Conservation (phyloP, 2,113 vertebrate species). For the Cryptotis parvus region DNA sequence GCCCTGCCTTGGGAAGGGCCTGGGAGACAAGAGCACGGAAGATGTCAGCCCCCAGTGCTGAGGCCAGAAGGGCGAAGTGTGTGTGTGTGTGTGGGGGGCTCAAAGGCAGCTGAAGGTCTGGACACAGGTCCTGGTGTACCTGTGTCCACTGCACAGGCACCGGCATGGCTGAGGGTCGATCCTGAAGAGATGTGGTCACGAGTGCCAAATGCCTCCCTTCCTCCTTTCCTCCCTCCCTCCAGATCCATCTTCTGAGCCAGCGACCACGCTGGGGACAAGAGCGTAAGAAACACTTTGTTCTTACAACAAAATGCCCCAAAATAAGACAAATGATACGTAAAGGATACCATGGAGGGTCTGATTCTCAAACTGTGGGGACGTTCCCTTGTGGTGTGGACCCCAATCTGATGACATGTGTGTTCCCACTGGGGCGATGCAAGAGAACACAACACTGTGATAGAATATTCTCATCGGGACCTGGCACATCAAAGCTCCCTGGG, state of each 20-base stretch:
- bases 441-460: no score
- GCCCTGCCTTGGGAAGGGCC: background rate
- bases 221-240: no score
- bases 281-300: background rate
- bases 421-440: background rate
- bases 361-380: background rate
- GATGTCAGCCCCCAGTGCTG: background rate
- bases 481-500: fast-evolving
- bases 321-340: no score
- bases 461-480: fast-evolving
- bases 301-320: no score
- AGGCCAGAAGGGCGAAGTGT: background rate
- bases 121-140: background rate
- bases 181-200: background rate
- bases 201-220: background rate
- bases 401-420: no score
- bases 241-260: no score
- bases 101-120: background rate
- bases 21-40: slow-evolving; percentile 47
- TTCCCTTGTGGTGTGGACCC: background rate
- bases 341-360: no score
- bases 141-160: background rate
- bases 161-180: background rate
- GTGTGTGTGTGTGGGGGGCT: no score
- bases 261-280: background rate